These are phyloP conservation scores for Calliopum simillimum DNA, from an alignment of 2,888 invertebrate genomes.

Conservation along the genomic window DNA sequence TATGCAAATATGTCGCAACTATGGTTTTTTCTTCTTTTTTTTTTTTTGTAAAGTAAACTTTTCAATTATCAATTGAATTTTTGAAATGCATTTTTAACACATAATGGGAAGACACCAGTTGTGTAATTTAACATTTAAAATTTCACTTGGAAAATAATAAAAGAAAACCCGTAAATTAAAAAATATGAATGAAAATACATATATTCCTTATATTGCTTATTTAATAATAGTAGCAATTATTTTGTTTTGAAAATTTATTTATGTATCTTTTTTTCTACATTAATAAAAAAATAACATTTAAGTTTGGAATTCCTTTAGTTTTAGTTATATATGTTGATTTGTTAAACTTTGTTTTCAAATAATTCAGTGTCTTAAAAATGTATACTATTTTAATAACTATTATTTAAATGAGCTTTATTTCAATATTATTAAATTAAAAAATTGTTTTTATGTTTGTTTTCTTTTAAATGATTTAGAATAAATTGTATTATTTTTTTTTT, in stretches of 20 bases:
- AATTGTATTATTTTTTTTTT: neutral
- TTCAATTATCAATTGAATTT: too few relatives aligned
- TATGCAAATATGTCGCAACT: too few relatives aligned
- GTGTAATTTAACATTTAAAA: too few relatives aligned
- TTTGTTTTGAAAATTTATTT: neutral
- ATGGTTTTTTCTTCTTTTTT: too few relatives aligned
- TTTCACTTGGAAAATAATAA: too few relatives aligned
- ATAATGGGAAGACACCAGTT: too few relatives aligned
- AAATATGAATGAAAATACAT: neutral
- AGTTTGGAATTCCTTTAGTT: neutral
- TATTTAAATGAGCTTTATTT: neutral
- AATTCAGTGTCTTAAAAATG: neutral
- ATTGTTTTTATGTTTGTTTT: too few relatives aligned
- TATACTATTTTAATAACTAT: neutral
- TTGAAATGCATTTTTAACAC: too few relatives aligned
- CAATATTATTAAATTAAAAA: too few relatives aligned
- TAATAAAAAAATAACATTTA: neutral
- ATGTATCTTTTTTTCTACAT: neutral
- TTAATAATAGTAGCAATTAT: neutral
- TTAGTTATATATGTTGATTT: neutral
- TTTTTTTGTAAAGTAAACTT: too few relatives aligned
- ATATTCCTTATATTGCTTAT: neutral
- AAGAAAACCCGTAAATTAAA: too few relatives aligned
- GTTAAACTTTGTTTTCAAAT: conserved; percentile 3
- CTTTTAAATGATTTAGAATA: neutral